phyloP scores from a whole-genome alignment of 1,140 invertebrate genomes.

The Elymnias hypermnestra region DNA sequence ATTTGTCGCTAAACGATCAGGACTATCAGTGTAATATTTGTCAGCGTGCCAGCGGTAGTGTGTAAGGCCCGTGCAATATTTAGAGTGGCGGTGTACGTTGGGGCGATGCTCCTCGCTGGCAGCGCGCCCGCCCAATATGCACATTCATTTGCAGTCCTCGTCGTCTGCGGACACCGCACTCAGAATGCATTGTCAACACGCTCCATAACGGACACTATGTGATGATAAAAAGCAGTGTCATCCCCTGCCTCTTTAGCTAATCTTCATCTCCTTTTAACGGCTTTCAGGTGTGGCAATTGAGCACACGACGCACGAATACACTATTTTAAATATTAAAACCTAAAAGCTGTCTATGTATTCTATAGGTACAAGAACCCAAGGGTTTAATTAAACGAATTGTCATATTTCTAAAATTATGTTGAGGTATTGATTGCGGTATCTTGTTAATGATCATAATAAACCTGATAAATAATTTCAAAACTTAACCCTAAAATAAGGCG shows the following conservation, averaged over 20 bases:
- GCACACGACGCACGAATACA: too few species aligned
- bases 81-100: conserved; percentile 18
- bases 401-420: too few species aligned
- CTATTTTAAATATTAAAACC: too few species aligned
- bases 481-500: too few species aligned
- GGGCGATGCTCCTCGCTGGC: conserved; percentile 43
- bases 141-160: conserved; percentile 52
- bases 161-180: conserved; percentile 32
- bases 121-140: conserved; percentile 44
- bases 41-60: conserved; percentile 17
- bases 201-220: neutral
- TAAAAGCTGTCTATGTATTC: too few species aligned
- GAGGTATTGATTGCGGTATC: too few species aligned
- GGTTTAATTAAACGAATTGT: too few species aligned
- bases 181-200: conserved; percentile 46
- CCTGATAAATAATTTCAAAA: too few species aligned
- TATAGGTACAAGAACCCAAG: too few species aligned
- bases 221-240: neutral
- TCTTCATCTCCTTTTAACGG: too few species aligned
- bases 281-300: too few species aligned
- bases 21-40: conserved; percentile 15
- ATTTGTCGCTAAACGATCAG: conserved; percentile 8
- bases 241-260: neutral
- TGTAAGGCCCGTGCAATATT: conserved; percentile 15
- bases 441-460: too few species aligned